phyloP scores from a whole-genome alignment of 2,113 vertebrate genomes.

The Tenebrosternarchus preto region DNA sequence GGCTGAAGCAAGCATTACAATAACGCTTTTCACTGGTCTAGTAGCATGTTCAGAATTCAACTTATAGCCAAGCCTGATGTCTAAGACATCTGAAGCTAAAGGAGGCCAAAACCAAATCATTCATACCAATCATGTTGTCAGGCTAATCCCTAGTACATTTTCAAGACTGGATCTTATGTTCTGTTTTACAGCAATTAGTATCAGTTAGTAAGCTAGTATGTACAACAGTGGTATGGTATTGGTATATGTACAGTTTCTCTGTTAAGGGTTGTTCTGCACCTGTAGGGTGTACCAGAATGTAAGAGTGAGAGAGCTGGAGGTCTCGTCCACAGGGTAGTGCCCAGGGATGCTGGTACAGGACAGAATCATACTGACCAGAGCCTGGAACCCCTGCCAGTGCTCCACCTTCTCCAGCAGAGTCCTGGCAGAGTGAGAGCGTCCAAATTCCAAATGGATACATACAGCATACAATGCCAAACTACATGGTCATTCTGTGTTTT shows the following conservation, averaged over 20 bases:
- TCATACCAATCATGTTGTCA: too few species aligned
- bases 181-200: too few species aligned
- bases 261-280: slow-evolving; percentile 64
- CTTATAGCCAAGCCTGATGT: too few species aligned
- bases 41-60: too few species aligned
- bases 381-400: slow-evolving; percentile 94
- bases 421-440: slow-evolving; percentile 64
- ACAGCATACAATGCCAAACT: too few species aligned
- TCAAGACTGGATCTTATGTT: too few species aligned
- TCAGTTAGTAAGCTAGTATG: too few species aligned
- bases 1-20: not conserved
- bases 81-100: too few species aligned
- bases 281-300: slow-evolving; percentile 98
- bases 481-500: not conserved
- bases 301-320: slow-evolving; percentile 93
- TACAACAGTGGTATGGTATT: too few species aligned
- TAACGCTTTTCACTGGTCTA: not conserved
- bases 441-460: too few species aligned
- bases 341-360: slow-evolving; percentile 95
- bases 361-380: slow-evolving; percentile 97
- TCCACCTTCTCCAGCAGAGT: slow-evolving; percentile 91
- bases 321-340: slow-evolving; percentile 94
- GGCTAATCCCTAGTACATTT: too few species aligned
- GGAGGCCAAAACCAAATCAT: too few species aligned
- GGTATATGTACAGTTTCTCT: not conserved